phyloP scores from a whole-genome alignment of 2,797 vertebrate genomes.

The Girardinus metallicus region DNA sequence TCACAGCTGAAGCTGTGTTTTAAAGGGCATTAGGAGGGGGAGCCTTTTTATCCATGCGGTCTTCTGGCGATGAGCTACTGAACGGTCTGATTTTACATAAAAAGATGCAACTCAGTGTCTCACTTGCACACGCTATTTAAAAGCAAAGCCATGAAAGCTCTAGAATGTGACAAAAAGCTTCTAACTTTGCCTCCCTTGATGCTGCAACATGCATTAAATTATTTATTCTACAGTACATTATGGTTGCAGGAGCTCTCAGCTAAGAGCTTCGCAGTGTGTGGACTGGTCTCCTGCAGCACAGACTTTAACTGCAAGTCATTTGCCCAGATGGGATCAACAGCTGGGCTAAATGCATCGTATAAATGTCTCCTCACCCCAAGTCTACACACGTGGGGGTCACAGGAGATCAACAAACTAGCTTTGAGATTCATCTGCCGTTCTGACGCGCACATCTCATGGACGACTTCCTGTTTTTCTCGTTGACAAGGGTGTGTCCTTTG shows the following conservation, averaged over 20 bases:
- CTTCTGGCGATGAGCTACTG: constrained; percentile 19
- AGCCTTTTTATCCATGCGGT: constrained; percentile 32
- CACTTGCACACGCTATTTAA: not conserved
- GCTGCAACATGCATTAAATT: constrained; percentile 58
- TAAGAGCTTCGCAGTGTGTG: constrained; percentile 45
- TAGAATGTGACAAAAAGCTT: constrained; percentile 34
- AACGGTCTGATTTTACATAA: not conserved
- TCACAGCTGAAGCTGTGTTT: constrained; percentile 56
- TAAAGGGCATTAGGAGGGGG: constrained; percentile 23
- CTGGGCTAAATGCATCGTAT: constrained; percentile 18
- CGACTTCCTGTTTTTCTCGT: constrained; percentile 72
- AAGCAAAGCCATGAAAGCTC: constrained; percentile 1
- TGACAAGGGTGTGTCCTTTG: constrained; percentile 74
- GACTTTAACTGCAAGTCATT: constrained; percentile 22
- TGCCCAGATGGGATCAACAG: constrained; percentile 28
- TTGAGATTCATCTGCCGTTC: constrained; percentile 3
- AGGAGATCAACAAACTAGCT: constrained; percentile 6
- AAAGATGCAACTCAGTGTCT: not conserved
- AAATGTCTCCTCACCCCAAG: constrained; percentile 12
- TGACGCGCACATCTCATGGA: constrained; percentile 7
- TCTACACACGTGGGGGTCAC: constrained; percentile 3
- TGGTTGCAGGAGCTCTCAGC: constrained; percentile 24
- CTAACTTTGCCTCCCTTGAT: constrained; percentile 11
- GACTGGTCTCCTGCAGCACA: constrained; percentile 21
- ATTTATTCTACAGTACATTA: constrained; percentile 67